Percentiles rank a stretch among this genome's conserved stretches.
phyloP scores from a whole-genome alignment of 2,113 vertebrate genomes.

The Pantherophis guttatus region DNA sequence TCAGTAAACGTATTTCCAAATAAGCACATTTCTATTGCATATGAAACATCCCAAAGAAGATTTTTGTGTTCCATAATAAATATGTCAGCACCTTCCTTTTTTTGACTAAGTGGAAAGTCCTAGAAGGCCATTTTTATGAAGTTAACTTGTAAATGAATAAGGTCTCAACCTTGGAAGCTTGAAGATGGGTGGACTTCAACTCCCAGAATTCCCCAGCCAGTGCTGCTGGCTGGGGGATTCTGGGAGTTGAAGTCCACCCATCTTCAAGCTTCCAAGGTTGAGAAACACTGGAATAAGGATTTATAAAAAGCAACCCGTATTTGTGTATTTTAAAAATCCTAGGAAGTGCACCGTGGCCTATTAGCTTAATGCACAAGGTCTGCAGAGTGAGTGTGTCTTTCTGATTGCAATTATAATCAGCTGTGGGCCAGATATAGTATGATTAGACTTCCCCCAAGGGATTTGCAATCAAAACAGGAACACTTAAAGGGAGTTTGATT shows the following conservation, averaged over 20 bases:
- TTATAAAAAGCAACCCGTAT: background rate
- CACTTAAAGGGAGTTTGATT: background rate
- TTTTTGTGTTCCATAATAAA: background rate
- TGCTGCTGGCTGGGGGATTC: no score
- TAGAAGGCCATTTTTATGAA: background rate
- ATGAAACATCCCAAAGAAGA: background rate
- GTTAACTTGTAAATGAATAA: background rate
- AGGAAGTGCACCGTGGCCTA: background rate
- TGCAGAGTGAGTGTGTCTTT: background rate
- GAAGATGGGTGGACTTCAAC: no score
- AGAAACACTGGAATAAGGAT: background rate
- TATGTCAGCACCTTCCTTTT: background rate
- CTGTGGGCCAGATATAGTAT: background rate
- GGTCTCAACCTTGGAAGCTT: no score
- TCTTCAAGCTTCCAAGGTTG: no score
- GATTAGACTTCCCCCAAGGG: background rate
- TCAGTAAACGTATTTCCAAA: background rate
- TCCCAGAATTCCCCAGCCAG: no score
- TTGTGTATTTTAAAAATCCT: background rate
- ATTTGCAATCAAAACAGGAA: background rate
- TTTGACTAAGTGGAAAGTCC: background rate
- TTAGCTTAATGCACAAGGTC: background rate
- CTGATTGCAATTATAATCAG: background rate
- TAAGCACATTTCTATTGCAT: background rate
- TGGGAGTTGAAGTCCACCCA: no score